These are phyloP conservation scores for Ascidia mentula DNA, from an alignment of 23 tunicate genomes.

Conservation along the genomic window DNA sequence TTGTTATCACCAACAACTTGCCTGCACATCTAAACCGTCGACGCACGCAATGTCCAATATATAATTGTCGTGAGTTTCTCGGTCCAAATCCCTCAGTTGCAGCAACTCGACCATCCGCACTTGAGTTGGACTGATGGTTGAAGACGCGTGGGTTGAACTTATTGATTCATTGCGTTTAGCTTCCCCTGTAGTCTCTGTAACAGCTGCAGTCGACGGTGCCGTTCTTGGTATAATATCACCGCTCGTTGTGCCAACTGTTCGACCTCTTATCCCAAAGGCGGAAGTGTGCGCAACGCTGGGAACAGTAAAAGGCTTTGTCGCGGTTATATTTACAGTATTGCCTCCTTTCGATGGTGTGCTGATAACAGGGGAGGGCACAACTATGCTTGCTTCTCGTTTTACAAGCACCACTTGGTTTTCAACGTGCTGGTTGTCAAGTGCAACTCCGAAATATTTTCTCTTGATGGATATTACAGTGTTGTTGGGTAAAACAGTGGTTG, in stretches of 20 bases:
- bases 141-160: background rate
- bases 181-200: background rate
- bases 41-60: background rate
- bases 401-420: background rate
- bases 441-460: background rate
- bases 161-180: too few species aligned
- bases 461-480: background rate
- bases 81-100: conserved; percentile 3
- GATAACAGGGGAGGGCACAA: background rate
- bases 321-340: background rate
- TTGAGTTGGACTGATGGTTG: background rate
- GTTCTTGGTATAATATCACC: too few species aligned
- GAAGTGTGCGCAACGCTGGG: background rate
- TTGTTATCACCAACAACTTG: background rate
- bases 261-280: background rate
- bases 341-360: too few species aligned
- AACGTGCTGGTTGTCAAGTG: background rate
- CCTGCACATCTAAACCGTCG: background rate
- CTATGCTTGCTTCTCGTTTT: background rate
- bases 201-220: background rate
- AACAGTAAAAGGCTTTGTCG: background rate
- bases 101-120: background rate
- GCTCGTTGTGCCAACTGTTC: background rate
- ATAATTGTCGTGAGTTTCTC: background rate
- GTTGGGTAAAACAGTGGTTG: background rate